Conservation (phyloP, 2,888 invertebrate genomes). For the Himalopsyche tibetana region DNA sequence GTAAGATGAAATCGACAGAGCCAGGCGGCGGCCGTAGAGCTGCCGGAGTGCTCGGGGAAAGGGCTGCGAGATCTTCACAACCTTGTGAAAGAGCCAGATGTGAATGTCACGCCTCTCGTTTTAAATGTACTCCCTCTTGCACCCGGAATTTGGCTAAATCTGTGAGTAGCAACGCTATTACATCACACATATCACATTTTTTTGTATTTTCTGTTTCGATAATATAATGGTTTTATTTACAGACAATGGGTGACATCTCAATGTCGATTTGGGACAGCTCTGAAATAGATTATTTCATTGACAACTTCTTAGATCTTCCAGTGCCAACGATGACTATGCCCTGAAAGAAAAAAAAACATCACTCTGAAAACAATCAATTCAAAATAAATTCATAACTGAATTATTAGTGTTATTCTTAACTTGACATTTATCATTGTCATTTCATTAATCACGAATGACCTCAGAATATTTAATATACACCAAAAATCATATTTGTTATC, state of each 20-base stretch:
- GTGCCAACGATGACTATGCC: slow-evolving; percentile 47
- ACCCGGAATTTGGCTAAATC: slow-evolving; percentile 67
- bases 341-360: background rate
- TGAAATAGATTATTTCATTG: slow-evolving; percentile 75
- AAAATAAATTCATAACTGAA: background rate
- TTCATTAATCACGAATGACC: background rate
- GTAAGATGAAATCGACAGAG: slow-evolving; percentile 71
- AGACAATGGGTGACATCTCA: slow-evolving; percentile 72
- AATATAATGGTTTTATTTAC: slow-evolving; percentile 55
- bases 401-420: background rate
- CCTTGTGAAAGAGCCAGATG: slow-evolving; percentile 71
- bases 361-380: background rate
- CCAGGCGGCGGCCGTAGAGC: slow-evolving; percentile 72
- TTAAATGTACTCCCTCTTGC: slow-evolving; percentile 71
- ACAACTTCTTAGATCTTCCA: slow-evolving; percentile 67
- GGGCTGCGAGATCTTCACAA: slow-evolving; percentile 67
- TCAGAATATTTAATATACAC: background rate
- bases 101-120: slow-evolving; percentile 72
- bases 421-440: background rate
- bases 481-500: background rate
- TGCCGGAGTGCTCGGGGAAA: slow-evolving; percentile 71
- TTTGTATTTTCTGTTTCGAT: background rate
- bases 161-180: slow-evolving; percentile 46
- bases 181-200: background rate
- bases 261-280: slow-evolving; percentile 73